Evolutionary conservation across 2,113 vertebrate species (phyloP), one percentile per base, ranked within the genome.

Genomic region (Zingel zingel): DNA sequence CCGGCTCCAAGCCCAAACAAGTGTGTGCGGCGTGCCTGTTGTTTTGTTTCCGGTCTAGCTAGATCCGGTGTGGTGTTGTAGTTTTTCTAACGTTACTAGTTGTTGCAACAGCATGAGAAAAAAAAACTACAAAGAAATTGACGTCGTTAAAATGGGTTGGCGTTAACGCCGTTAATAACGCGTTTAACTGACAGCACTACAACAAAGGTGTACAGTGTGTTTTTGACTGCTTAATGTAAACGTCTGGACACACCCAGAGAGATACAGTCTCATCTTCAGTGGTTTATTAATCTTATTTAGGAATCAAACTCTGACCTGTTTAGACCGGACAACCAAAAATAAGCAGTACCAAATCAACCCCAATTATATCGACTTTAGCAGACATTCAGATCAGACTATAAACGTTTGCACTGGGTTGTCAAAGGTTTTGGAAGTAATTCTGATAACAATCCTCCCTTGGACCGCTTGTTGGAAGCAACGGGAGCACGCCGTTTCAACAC

Each of bases 401-500:
- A 76, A 69, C 39, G 73, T 79, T 23, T 62, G 16, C 45, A 1
- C 1, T 25, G 4, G 2, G 47, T 25, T 30, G 50, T 74, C 25
- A 71, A 23, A 25, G 53, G 36, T 74, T 63, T 74, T 14, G 21
- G 18, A 63, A 33, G 23, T 15, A 50, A 21, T 39, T 48, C 70
- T 36, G 15, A 62, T 61, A 30, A 76, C 54, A 70, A 66, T 74
- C 10, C 23, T 36, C 36, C 43, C 15, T 74, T 67, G 56, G 51
- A 59, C 56, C 1, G 54, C 36, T 61, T 21, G 48, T 45, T 48
- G 36, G 15, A 67, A 63, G 33, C 54, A 61, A 77, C 62, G 18
- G 61, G 43, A 58, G 51, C 3, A 68, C 9, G 30, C 21, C 33
- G 6, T 75, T 77, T 66, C 63, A 62, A 1, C 56, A 58, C 25